Percentiles rank a stretch among this genome's conserved stretches.
Evolutionary conservation across 2,797 vertebrate species (phyloP).

Genomic region (Nyctalus aviator): DNA sequence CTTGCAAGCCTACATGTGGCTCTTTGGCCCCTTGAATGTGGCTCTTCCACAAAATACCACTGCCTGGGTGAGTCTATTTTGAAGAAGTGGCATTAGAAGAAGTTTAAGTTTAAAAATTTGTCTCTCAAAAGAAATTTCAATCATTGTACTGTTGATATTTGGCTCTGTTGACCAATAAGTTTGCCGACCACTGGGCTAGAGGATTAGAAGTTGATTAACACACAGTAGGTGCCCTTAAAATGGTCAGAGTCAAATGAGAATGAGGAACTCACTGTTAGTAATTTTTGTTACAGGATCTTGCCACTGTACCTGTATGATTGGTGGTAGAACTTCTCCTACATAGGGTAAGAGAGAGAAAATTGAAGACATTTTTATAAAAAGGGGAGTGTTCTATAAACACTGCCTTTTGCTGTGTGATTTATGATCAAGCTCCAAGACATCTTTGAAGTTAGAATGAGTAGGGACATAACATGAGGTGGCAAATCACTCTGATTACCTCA

Average conservation of each 20-base stretch:
- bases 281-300: neutral
- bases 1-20: too few relatives aligned
- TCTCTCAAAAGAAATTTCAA: too few relatives aligned
- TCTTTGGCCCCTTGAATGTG: too few relatives aligned
- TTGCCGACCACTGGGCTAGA: neutral
- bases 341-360: neutral
- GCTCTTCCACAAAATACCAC: too few relatives aligned
- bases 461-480: neutral
- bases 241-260: neutral
- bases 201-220: neutral
- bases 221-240: neutral
- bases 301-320: neutral
- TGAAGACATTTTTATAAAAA: neutral
- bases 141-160: too few relatives aligned
- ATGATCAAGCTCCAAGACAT: neutral
- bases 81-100: too few relatives aligned
- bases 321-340: neutral
- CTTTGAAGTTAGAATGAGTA: conserved; percentile 20
- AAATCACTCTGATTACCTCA: neutral
- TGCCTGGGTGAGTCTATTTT: too few relatives aligned
- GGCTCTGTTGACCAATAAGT: too few relatives aligned
- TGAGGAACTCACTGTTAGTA: neutral
- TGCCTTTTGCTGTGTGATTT: neutral
- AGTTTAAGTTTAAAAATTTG: too few relatives aligned
- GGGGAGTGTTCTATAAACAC: neutral